Conservation (phyloP, 1,140 invertebrate species). For the Linepithema humile region DNA sequence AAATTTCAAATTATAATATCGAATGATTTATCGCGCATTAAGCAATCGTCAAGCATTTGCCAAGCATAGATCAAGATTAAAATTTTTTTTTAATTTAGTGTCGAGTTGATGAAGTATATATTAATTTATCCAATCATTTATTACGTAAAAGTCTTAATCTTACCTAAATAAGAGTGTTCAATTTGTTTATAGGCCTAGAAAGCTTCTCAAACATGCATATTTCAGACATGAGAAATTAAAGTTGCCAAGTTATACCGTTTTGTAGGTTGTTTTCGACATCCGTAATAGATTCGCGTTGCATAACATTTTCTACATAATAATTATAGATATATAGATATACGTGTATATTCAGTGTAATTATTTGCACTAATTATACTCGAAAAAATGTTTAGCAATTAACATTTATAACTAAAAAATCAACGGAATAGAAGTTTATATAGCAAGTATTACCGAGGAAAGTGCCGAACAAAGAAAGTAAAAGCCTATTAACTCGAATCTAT, state of each 20-base stretch:
- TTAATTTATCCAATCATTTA: neutral
- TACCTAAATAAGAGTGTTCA: neutral
- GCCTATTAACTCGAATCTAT: neutral
- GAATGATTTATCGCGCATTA: neutral
- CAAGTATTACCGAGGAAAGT: neutral
- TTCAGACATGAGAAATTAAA: neutral
- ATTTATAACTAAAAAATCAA: neutral
- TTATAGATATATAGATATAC: neutral
- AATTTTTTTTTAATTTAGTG: neutral
- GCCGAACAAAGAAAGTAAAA: neutral
- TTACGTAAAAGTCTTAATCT: neutral
- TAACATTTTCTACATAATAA: constrained; percentile 17
- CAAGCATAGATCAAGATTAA: neutral
- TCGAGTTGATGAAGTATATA: neutral
- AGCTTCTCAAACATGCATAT: neutral
- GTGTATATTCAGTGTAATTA: no score
- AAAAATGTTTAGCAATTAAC: neutral
- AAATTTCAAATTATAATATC: neutral
- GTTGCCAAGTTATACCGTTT: neutral
- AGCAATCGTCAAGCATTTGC: neutral
- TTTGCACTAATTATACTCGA: neutral
- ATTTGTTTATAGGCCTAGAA: neutral
- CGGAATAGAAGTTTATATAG: neutral
- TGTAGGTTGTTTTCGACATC: neutral
- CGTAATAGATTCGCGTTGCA: neutral